Evolutionary conservation across 2,113 vertebrate species (phyloP).

Genomic region (Tapirus terrestris): DNA sequence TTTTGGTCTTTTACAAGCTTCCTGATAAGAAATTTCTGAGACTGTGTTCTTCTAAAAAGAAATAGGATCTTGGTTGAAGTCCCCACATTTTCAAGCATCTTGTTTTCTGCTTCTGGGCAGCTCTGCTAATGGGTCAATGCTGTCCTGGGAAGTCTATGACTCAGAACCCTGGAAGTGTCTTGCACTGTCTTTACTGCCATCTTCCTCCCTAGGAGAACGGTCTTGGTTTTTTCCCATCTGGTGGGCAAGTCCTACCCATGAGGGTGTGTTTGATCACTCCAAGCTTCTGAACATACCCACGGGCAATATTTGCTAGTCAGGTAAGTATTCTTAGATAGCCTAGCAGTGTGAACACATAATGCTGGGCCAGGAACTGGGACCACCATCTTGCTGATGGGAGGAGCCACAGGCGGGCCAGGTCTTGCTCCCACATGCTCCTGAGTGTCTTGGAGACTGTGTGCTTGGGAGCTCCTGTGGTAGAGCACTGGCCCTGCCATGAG

Average conservation of each 20-base stretch:
- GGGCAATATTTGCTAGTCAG: neutral
- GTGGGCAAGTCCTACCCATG: neutral
- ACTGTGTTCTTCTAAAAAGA: slow-evolving; percentile 46
- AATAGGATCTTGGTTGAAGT: neutral
- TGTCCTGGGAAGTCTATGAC: neutral
- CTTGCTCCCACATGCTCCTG: slow-evolving; percentile 56
- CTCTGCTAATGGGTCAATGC: neutral
- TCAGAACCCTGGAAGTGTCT: neutral
- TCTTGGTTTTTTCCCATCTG: neutral
- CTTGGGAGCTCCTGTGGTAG: slow-evolving; percentile 38
- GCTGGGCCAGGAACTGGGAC: neutral
- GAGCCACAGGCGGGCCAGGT: neutral
- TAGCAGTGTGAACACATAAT: neutral
- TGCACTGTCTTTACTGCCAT: neutral
- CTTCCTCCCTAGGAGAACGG: neutral
- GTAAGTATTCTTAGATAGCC: neutral
- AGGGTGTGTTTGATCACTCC: neutral
- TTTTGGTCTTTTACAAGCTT: slow-evolving; percentile 38
- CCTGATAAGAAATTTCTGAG: slow-evolving; percentile 16
- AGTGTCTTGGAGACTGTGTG: neutral
- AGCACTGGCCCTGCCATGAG: slow-evolving; percentile 18
- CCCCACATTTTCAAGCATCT: neutral
- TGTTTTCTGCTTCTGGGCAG: slow-evolving; percentile 41
- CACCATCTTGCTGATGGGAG: neutral
- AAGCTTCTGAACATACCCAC: neutral